Percentiles rank a stretch among this genome's conserved stretches.
Evolutionary conservation across 2,888 invertebrate genomes (phyloP).

Genomic region (Phania funesta): DNA sequence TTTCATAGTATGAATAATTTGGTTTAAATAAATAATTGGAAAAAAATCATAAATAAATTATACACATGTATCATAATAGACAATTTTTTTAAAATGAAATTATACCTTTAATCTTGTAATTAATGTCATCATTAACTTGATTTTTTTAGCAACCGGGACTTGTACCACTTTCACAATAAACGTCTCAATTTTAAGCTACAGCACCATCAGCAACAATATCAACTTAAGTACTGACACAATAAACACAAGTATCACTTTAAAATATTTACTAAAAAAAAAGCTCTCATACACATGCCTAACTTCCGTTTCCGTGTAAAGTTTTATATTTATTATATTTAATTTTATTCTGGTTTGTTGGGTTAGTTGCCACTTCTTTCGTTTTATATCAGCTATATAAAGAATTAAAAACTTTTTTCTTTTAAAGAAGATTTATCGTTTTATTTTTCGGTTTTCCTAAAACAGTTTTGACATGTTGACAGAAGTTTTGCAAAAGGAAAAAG

Average conservation of each 20-base stretch:
- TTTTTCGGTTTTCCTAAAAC: background rate
- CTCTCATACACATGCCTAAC: slow-evolving; percentile 30
- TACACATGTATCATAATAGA: too few species aligned
- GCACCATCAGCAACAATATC: slow-evolving; percentile 3
- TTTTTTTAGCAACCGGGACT: too few species aligned
- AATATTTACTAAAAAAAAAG: slow-evolving; percentile 30
- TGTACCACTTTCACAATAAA: too few species aligned
- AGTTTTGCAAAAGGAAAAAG: background rate
- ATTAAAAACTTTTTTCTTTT: too few species aligned
- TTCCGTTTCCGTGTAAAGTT: slow-evolving; percentile 42
- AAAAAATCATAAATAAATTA: too few species aligned
- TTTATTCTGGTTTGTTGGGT: background rate
- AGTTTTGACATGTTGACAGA: background rate
- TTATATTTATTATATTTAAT: background rate
- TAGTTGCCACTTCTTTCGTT: background rate
- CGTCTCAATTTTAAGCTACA: too few species aligned
- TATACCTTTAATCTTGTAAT: too few species aligned
- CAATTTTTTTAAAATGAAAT: too few species aligned
- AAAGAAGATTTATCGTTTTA: too few species aligned
- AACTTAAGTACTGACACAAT: slow-evolving; percentile 44
- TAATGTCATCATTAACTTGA: too few species aligned
- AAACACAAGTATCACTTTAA: slow-evolving; percentile 44
- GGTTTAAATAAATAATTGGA: too few species aligned
- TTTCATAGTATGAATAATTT: too few species aligned
- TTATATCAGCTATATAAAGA: background rate